phyloP scores from a whole-genome alignment of 1,140 invertebrate species.

The Lanistes nyassanus region DNA sequence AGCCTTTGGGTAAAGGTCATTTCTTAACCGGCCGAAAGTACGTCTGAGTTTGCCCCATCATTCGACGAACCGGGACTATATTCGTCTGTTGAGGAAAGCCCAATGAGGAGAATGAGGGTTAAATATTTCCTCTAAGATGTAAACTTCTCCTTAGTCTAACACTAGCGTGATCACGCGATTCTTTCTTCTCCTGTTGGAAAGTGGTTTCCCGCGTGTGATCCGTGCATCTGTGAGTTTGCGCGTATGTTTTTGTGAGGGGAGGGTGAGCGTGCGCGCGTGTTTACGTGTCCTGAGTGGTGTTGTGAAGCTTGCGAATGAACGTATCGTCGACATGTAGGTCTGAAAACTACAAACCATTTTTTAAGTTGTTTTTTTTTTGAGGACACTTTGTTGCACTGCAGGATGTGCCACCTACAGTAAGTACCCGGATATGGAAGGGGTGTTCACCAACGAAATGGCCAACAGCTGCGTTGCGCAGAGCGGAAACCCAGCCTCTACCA shows the following conservation, averaged over 20 bases:
- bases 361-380: too few relatives aligned
- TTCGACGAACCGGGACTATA: too few relatives aligned
- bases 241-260: constrained; percentile 7
- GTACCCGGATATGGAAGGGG: not conserved
- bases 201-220: not conserved
- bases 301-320: too few relatives aligned
- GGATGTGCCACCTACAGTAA: not conserved
- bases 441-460: not conserved
- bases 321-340: too few relatives aligned
- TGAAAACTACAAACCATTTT: too few relatives aligned
- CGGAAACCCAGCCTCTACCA: not conserved
- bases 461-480: not conserved
- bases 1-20: not conserved
- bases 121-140: too few relatives aligned
- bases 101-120: too few relatives aligned
- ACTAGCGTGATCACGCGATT: not conserved
- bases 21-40: too few relatives aligned
- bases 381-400: not conserved
- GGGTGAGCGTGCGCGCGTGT: not conserved
- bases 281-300: too few relatives aligned
- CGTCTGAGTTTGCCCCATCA: too few relatives aligned
- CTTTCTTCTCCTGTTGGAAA: not conserved
- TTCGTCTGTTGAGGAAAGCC: too few relatives aligned
- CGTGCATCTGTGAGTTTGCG: constrained; percentile 1
- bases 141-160: not conserved